Percentiles rank a stretch among this genome's conserved stretches.
Evolutionary conservation across 2,113 vertebrate genomes (phyloP).

Genomic region (Carassius auratus): DNA sequence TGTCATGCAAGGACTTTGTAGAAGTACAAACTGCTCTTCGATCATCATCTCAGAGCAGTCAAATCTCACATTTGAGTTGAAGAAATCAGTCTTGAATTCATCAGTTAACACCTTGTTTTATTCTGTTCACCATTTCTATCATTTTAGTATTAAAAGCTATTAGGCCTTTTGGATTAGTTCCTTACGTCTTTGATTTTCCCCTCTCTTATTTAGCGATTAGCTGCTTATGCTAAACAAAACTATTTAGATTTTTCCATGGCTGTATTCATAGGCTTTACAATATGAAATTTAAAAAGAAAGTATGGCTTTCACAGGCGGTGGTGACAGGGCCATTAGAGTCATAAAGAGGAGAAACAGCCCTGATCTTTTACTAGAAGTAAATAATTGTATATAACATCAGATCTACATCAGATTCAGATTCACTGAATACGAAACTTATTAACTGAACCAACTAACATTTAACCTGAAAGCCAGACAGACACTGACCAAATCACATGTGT

Average conservation of each 20-base stretch:
- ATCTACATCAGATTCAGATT: background rate
- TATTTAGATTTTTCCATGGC: background rate
- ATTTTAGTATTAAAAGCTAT: conserved; percentile 7
- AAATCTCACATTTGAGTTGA: background rate
- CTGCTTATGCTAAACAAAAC: too few relatives aligned
- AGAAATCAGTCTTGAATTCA: conserved; percentile 10
- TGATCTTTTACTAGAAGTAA: background rate
- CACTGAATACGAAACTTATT: background rate
- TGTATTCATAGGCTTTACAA: background rate
- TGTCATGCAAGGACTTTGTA: background rate
- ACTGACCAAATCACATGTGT: conserved; percentile 23
- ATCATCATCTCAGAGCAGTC: background rate
- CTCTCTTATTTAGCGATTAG: too few relatives aligned
- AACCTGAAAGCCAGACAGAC: conserved; percentile 3
- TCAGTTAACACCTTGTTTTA: conserved; percentile 39
- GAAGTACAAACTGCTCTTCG: background rate
- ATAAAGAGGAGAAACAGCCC: background rate
- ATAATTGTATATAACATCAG: background rate
- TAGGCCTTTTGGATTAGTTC: background rate
- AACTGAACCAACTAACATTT: background rate
- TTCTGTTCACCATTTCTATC: background rate
- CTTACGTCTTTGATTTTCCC: background rate
- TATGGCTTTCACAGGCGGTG: background rate
- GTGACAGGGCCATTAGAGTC: background rate
- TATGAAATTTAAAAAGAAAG: background rate